Evolutionary conservation across 53 echinoderm and acorn worm species (phyloP), one percentile per base, ranked within the genome.

Genomic region (Crossaster papposus): DNA sequence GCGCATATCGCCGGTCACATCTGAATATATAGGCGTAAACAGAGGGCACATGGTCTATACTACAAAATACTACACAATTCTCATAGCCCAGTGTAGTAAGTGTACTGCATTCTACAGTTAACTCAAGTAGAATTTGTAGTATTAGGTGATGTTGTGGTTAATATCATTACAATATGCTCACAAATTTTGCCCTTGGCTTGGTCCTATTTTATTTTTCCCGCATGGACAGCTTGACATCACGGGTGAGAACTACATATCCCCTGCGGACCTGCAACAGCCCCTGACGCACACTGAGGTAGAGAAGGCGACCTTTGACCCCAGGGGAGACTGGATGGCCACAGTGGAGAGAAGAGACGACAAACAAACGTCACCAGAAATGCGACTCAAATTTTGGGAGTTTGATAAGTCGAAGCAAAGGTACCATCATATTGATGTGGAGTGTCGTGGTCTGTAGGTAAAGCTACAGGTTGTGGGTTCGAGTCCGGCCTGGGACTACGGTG

Each of bases 341-440:
- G 76, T 96, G 32, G 98, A 97, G 88, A 87, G 91, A 51, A 80
- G 94, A 71, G 92, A 94, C 24, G 95, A 93, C 44, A 91, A 93
- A 20, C 88, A 94, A 54, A 91, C 93, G 12, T 88, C 93, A 17
- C 71, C 90, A 8, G 94, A 97, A 64, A 88, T 92, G 81, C 91
- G 94, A 58, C 89, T 97, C 23, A 97, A 96, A 36, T 97, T 97
- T 82, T 97, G 98, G 98, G 78, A 83, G 29, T 97, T 90, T 90
- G 94, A 96, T 79, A 55, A 65, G 30, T 83, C 90, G 51, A 95
- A 96, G 65, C 95, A 96, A 85, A 93, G 98, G 97, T 95, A 78
- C 80, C 35, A 17, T 18, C 22, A 58, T 15, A 14, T 58, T 20
- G 2, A 4, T 4, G 13, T 71, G n/a, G n/a, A n/a, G n/a, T n/a